Evolutionary conservation across 2,797 vertebrate species (phyloP).

Genomic region (Acanthis flammea): DNA sequence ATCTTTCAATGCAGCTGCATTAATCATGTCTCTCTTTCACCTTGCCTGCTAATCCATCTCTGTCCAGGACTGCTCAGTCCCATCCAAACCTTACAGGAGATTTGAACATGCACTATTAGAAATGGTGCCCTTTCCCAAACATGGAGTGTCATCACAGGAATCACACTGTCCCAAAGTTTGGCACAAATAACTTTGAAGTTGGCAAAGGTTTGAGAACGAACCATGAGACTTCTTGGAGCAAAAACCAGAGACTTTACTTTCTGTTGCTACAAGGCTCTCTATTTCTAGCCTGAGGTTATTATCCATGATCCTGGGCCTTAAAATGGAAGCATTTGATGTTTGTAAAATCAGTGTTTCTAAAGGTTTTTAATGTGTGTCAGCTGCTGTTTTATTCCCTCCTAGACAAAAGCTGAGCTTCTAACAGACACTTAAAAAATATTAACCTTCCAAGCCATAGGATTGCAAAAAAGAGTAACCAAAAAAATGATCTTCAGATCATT

Average conservation of each 20-base stretch:
- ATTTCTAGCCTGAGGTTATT: neutral
- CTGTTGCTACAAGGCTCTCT: neutral
- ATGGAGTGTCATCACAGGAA: neutral
- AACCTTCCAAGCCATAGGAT: neutral
- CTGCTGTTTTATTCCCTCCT: neutral
- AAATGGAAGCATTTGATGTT: conserved; percentile 8
- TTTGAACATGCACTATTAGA: neutral
- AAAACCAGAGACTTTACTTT: neutral
- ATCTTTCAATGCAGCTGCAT: conserved; percentile 43
- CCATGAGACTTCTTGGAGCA: neutral
- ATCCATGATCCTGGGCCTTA: neutral
- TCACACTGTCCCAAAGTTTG: neutral
- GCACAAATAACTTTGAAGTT: neutral
- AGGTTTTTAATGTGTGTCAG: neutral
- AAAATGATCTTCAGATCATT: neutral
- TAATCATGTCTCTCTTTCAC: conserved; percentile 32
- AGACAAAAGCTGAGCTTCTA: neutral
- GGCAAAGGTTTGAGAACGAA: neutral
- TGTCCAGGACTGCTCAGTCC: neutral
- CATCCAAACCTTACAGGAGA: neutral
- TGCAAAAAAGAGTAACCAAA: neutral
- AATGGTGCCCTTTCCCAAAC: neutral
- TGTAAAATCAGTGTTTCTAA: neutral
- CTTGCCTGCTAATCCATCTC: conserved; percentile 41
- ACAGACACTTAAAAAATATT: neutral